Conservation (phyloP, 1,140 invertebrate genomes). For the Epicauta chinensis region DNA sequence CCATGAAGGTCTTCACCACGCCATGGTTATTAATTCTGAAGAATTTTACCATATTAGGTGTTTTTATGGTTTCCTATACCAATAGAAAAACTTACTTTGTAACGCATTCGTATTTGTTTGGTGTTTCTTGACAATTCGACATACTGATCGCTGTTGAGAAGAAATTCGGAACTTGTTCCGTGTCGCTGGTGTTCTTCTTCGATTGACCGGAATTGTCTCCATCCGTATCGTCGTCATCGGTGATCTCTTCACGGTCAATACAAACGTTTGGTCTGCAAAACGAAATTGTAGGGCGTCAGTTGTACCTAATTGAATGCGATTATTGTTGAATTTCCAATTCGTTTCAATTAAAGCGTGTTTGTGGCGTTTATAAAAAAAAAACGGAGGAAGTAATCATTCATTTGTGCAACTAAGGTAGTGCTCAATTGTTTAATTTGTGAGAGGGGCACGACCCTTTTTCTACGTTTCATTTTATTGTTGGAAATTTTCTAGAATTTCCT, state of each 20-base stretch:
- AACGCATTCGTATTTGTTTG: slow-evolving; percentile 51
- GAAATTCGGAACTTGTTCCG: slow-evolving; percentile 27
- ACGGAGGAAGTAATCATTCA: background rate
- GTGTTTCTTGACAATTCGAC: slow-evolving; percentile 49
- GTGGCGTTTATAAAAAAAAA: background rate
- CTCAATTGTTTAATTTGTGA: background rate
- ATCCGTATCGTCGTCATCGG: slow-evolving; percentile 39
- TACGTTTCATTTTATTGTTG: background rate
- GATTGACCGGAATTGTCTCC: slow-evolving; percentile 27
- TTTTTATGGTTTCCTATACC: slow-evolving; percentile 4
- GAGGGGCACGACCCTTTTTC: background rate
- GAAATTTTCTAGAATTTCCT: background rate
- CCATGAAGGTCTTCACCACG: slow-evolving; percentile 49
- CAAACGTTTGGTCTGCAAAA: slow-evolving; percentile 46
- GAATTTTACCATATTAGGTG: background rate
- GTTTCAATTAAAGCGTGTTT: background rate
- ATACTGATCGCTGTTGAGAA: slow-evolving; percentile 45
- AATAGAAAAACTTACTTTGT: slow-evolving; percentile 45
- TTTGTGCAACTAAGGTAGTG: background rate
- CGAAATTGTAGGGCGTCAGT: too few relatives aligned
- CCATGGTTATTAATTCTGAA: slow-evolving; percentile 51
- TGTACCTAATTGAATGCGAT: too few relatives aligned
- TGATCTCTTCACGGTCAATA: slow-evolving; percentile 45
- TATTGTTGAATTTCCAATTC: too few relatives aligned
- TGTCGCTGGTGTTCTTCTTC: slow-evolving; percentile 36